Conservation (phyloP, 2,888 invertebrate species). For the Oasisia sp. region DNA sequence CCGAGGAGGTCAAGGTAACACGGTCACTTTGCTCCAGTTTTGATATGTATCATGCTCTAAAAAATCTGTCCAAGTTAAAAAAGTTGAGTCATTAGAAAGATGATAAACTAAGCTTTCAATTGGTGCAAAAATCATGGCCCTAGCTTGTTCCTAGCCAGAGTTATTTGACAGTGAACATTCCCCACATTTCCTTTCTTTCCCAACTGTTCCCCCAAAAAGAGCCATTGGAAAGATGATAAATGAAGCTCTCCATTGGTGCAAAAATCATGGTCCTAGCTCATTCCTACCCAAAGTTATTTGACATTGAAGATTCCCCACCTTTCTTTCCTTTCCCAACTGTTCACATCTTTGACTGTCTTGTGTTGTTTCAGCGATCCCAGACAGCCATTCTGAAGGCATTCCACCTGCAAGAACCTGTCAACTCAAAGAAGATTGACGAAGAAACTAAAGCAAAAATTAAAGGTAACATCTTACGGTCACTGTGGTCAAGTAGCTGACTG, state of each 20-base stretch:
- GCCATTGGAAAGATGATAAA: too few relatives aligned
- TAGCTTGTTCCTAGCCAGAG: too few relatives aligned
- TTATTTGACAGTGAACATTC: too few relatives aligned
- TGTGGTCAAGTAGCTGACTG: not conserved
- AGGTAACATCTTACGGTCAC: slow-evolving; percentile 47
- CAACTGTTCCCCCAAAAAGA: too few relatives aligned
- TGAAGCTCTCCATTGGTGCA: too few relatives aligned
- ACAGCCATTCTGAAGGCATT: slow-evolving; percentile 81
- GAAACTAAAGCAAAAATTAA: slow-evolving; percentile 81
- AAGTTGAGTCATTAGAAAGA: too few relatives aligned
- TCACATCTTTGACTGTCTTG: not conserved
- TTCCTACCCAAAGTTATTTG: too few relatives aligned
- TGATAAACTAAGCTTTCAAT: too few relatives aligned
- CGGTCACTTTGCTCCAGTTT: not conserved
- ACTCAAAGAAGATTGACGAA: slow-evolving; percentile 81
- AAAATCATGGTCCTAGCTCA: too few relatives aligned
- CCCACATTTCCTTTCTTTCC: not conserved
- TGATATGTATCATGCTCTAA: not conserved
- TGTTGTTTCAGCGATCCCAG: slow-evolving; percentile 78
- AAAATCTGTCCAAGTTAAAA: too few relatives aligned
- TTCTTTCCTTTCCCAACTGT: not conserved
- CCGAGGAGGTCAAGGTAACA: slow-evolving; percentile 70
- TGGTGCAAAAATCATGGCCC: too few relatives aligned
- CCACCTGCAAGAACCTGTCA: slow-evolving; percentile 75
- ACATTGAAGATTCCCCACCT: not conserved